A percentile compares a stretch with the other conserved stretches of the same genome.
Evolutionary conservation across 2,113 vertebrate species (phyloP).

Genomic region (Arizona elegans): DNA sequence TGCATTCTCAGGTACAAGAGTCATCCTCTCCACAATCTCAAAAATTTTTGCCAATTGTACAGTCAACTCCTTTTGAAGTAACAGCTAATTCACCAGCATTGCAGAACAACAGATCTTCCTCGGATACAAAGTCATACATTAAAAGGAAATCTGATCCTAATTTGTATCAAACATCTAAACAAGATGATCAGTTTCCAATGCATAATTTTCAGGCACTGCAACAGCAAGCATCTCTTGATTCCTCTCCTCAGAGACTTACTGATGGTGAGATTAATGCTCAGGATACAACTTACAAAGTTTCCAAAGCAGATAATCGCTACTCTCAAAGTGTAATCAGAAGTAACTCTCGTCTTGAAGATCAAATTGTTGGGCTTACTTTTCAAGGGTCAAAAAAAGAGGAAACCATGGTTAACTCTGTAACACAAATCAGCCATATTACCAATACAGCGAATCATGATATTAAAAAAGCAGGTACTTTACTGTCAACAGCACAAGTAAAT

Average conservation of each 20-base stretch:
- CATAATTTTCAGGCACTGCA: slow-evolving; percentile 86
- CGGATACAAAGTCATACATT: slow-evolving; percentile 80
- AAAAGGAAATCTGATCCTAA: slow-evolving; percentile 85
- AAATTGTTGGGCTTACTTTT: slow-evolving; percentile 78
- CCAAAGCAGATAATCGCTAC: slow-evolving; percentile 89
- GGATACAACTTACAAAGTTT: slow-evolving; percentile 83
- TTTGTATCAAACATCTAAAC: slow-evolving; percentile 75
- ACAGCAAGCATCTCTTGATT: slow-evolving; percentile 78
- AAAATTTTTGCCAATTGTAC: slow-evolving; percentile 82
- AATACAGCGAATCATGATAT: slow-evolving; percentile 70
- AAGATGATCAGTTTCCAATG: slow-evolving; percentile 81
- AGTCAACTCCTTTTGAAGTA: slow-evolving; percentile 78
- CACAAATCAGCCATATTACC: slow-evolving; percentile 74
- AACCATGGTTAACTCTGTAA: slow-evolving; percentile 73
- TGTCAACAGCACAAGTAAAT: slow-evolving; percentile 76
- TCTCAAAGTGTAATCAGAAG: slow-evolving; percentile 94
- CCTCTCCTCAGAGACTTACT: slow-evolving; percentile 73
- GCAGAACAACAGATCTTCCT: slow-evolving; percentile 79
- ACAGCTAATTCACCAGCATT: slow-evolving; percentile 80
- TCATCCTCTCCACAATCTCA: slow-evolving; percentile 80
- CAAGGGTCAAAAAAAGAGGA: slow-evolving; percentile 82
- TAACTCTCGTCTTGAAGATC: slow-evolving; percentile 87
- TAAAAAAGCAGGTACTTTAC: slow-evolving; percentile 78
- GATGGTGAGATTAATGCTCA: slow-evolving; percentile 74
- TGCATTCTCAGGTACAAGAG: slow-evolving; percentile 81